Evolutionary conservation across 2,888 invertebrate genomes (phyloP).

Genomic region (Timandra comae): DNA sequence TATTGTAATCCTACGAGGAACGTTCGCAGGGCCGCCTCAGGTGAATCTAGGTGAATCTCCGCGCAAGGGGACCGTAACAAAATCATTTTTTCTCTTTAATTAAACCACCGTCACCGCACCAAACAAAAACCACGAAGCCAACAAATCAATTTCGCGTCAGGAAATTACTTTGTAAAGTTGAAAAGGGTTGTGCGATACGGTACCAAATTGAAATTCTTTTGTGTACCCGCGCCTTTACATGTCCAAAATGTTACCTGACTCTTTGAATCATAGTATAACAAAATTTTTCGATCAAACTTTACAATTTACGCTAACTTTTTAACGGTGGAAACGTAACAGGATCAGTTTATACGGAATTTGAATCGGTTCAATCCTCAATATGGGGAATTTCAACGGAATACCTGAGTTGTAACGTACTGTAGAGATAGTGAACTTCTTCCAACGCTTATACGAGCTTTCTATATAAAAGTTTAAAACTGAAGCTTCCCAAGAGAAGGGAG

Average conservation of each 20-base stretch:
- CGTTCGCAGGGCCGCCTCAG: too few relatives aligned
- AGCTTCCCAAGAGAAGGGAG: too few relatives aligned
- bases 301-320: conserved; percentile 23
- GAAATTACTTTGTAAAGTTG: conserved; percentile 72
- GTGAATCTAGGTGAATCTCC: too few relatives aligned
- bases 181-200: conserved; percentile 66
- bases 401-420: too few relatives aligned
- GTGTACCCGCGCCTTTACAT: conserved; percentile 61
- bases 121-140: conserved; percentile 63
- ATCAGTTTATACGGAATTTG: too few relatives aligned
- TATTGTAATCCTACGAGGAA: too few relatives aligned
- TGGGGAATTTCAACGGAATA: too few relatives aligned
- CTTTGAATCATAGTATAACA: conserved; percentile 47
- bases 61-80: conserved; percentile 6
- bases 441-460: too few relatives aligned
- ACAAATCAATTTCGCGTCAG: conserved; percentile 73
- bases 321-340: too few relatives aligned
- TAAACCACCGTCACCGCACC: conserved; percentile 56
- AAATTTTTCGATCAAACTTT: conserved; percentile 51
- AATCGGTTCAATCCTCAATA: too few relatives aligned
- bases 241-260: conserved; percentile 64
- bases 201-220: conserved; percentile 75
- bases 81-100: conserved; percentile 50
- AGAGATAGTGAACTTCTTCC: too few relatives aligned
- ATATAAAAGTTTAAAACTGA: too few relatives aligned